Evolutionary conservation across 2,888 invertebrate genomes (phyloP).

Genomic region (Sinhomidia bicolor): DNA sequence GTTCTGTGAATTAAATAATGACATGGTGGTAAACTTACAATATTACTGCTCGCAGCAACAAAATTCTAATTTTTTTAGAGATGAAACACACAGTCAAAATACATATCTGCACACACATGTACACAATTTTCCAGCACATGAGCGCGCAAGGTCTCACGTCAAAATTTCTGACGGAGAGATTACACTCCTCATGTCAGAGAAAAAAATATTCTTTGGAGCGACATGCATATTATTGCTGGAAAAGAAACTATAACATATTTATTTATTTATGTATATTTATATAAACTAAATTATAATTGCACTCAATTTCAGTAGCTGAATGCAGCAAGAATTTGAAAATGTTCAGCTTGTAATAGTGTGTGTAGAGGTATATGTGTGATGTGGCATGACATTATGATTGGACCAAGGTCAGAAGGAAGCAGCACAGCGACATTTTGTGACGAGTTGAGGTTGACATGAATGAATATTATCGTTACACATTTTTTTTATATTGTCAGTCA

Average conservation of each 20-base stretch:
- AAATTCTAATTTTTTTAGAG: neutral
- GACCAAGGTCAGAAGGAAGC: conserved; percentile 59
- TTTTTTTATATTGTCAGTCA: neutral
- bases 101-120: neutral
- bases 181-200: neutral
- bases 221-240: neutral
- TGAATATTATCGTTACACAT: neutral
- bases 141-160: conserved; percentile 21
- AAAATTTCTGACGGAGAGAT: neutral
- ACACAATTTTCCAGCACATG: conserved; percentile 32
- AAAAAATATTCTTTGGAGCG: conserved; percentile 18
- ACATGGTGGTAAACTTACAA: too few species aligned
- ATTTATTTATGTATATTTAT: neutral
- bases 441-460: conserved; percentile 41
- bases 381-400: conserved; percentile 36
- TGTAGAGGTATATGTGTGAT: neutral
- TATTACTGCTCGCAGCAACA: neutral
- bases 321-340: too few species aligned
- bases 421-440: conserved; percentile 32
- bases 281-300: conserved; percentile 31
- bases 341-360: too few species aligned
- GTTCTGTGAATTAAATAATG: conserved; percentile 58
- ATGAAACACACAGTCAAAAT: neutral
- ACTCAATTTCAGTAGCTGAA: neutral
- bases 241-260: conserved; percentile 1